Evolutionary conservation across 2,888 invertebrate species (phyloP).

Genomic region (Biston betularia): DNA sequence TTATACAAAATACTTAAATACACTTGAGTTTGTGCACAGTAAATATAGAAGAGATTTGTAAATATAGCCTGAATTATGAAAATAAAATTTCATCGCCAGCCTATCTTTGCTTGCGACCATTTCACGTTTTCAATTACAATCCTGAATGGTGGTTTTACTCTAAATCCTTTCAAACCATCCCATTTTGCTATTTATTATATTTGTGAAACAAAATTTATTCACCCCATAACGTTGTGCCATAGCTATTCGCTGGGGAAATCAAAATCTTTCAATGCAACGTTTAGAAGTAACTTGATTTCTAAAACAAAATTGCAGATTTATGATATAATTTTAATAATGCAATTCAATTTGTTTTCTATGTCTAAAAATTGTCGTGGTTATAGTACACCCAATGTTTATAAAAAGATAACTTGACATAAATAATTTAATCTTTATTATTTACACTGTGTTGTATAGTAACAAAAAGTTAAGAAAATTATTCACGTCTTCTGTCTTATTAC

Average conservation of each 20-base stretch:
- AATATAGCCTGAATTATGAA: too few relatives aligned
- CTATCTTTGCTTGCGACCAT: background rate
- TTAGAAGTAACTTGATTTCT: conserved; percentile 29
- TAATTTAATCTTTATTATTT: too few relatives aligned
- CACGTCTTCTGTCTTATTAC: too few relatives aligned
- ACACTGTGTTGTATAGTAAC: too few relatives aligned
- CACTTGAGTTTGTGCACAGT: conserved; percentile 4
- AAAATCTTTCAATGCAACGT: conserved; percentile 46
- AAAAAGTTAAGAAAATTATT: too few relatives aligned
- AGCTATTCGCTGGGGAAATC: conserved; percentile 52
- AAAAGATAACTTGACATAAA: too few relatives aligned
- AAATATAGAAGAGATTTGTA: too few relatives aligned
- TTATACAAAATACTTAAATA: background rate
- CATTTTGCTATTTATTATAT: conserved; percentile 34
- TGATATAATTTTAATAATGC: background rate
- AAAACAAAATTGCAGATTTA: conserved; percentile 10
- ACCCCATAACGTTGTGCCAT: conserved; percentile 19
- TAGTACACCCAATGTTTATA: too few relatives aligned
- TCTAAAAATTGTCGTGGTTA: background rate
- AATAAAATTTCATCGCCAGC: background rate
- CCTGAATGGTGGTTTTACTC: conserved; percentile 18
- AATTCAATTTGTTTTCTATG: background rate
- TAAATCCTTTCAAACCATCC: conserved; percentile 27
- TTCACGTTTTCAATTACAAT: conserved; percentile 25
- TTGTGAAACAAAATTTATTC: conserved; percentile 38